phyloP scores from a whole-genome alignment of 2,888 invertebrate species.

The Aricia artaxerxes region DNA sequence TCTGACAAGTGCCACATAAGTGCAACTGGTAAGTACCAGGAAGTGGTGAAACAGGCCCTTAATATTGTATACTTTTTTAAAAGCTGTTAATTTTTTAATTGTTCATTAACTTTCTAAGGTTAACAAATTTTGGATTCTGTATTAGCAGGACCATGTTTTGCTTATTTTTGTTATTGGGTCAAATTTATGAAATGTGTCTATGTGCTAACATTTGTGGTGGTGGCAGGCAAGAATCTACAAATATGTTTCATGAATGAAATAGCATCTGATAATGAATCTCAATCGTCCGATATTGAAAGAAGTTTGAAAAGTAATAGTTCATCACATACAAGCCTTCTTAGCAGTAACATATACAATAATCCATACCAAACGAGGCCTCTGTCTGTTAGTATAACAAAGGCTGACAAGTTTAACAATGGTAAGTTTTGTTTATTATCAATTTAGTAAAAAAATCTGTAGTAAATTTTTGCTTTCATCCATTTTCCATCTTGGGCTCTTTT shows the following conservation, averaged over 20 bases:
- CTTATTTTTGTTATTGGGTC: constrained; percentile 39
- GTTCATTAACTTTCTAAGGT: neutral
- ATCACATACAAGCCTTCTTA: constrained; percentile 68
- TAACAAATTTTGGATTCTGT: neutral
- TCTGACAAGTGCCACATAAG: too few relatives aligned
- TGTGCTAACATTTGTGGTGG: constrained; percentile 47
- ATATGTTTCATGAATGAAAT: constrained; percentile 98
- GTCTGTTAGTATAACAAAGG: constrained; percentile 72
- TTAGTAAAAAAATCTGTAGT: neutral
- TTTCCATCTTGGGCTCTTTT: neutral
- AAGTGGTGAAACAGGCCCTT: too few relatives aligned
- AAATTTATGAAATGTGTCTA: constrained; percentile 41
- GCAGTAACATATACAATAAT: constrained; percentile 71
- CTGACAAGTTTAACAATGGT: constrained; percentile 67
- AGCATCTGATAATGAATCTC: constrained; percentile 90
- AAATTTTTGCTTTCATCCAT: constrained; percentile 5
- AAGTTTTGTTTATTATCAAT: constrained; percentile 46
- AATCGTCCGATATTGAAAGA: constrained; percentile 86
- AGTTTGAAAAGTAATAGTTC: constrained; percentile 61
- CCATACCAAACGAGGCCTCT: constrained; percentile 75
- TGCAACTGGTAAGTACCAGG: too few relatives aligned
- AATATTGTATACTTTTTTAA: neutral
- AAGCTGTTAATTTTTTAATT: neutral
- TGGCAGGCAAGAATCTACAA: constrained; percentile 93
- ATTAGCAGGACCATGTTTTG: neutral